Base-by-base conservation (phyloP, 1,140 invertebrate genomes). In the Maniola jurtina region DNA sequence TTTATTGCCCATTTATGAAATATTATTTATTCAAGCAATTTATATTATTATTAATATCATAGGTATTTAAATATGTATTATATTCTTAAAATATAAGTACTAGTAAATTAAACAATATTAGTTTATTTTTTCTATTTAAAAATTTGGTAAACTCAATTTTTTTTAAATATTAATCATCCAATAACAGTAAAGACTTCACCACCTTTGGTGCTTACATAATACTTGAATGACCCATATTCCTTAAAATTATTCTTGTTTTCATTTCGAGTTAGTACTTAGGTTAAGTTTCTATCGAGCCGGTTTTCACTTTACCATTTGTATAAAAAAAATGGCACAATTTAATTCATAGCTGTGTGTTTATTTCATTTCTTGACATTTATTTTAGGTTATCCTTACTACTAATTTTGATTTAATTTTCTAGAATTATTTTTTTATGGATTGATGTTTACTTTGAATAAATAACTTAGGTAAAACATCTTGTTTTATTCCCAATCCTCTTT, bases 371-470 rank as follows among this genome's bases (percentile, higher is more conserved):
- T 86, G 81, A 86, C 81, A 73, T 75, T 69, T 75, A 76, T 75
- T 76, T 81, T 81, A 79, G 77, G 77, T 77, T 81, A 75, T 81
- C 77, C 73, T 34, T 55, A 57, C 36, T 80, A 86, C 84, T 86
- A 88, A 89, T 77, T 78, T 68, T 72, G 52, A 69, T 76, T 82
- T 84, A 25, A 79, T 79, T 76, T 77, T 86, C 67, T 85, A 82
- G 79, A 73, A 70, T 80, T 84, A 82, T 34, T 84, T 83, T 69
- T 84, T 81, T 86, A 86, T 83, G 74, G 76, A 84, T 86, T 89
- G 79, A 85, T 85, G 88, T 88, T 88, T 72, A 82, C 80, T 87
- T 86, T 81, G 76, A 89, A 89, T 89, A 89, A 89, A 89, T 86
- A 79, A 81, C 83, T 75, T 79, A 79, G 77, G 73, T 77, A 77